A percentile compares a stretch with the other conserved stretches of the same genome.
phyloP scores from a whole-genome alignment of 2,797 vertebrate species.

The Thalassophryne amazonica region DNA sequence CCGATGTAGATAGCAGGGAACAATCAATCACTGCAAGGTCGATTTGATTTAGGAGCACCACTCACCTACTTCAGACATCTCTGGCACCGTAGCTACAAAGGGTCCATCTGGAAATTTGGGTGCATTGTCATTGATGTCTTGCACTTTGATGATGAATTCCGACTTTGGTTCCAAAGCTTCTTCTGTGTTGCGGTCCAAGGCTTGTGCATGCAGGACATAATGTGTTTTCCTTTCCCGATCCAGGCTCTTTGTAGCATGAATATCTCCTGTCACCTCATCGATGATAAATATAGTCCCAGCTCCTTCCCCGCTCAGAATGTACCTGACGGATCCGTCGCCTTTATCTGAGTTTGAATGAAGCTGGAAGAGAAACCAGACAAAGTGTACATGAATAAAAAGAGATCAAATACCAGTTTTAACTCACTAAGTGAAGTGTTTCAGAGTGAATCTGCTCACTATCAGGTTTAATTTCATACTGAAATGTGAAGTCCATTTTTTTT shows the following conservation, averaged over 20 bases:
- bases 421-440: too few relatives aligned
- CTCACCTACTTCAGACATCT: slow-evolving; percentile 99
- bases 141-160: slow-evolving; percentile 99
- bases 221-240: slow-evolving; percentile 95
- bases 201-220: slow-evolving; percentile 96
- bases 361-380: slow-evolving; percentile 68
- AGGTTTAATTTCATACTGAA: too few relatives aligned
- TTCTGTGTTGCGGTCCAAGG: slow-evolving; percentile 91
- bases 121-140: slow-evolving; percentile 98
- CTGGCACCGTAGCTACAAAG: slow-evolving; percentile 90
- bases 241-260: slow-evolving; percentile 95
- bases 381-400: slow-evolving; percentile 11
- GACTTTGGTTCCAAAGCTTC: slow-evolving; percentile 96
- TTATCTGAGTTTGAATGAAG: slow-evolving; percentile 99
- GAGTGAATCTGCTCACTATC: too few relatives aligned
- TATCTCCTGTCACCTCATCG: slow-evolving; percentile 95
- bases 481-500: background rate
- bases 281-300: slow-evolving; percentile 97
- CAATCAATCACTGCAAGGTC: slow-evolving; percentile 8
- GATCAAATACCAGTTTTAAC: background rate
- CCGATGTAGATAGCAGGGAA: background rate
- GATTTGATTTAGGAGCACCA: slow-evolving; percentile 7
- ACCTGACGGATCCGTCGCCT: slow-evolving; percentile 96
- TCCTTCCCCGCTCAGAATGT: slow-evolving; percentile 96
- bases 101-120: slow-evolving; percentile 97